Evolutionary conservation across 2,113 vertebrate species (phyloP), one percentile per base, ranked within the genome.

Genomic region (Rhinoderma darwinii): DNA sequence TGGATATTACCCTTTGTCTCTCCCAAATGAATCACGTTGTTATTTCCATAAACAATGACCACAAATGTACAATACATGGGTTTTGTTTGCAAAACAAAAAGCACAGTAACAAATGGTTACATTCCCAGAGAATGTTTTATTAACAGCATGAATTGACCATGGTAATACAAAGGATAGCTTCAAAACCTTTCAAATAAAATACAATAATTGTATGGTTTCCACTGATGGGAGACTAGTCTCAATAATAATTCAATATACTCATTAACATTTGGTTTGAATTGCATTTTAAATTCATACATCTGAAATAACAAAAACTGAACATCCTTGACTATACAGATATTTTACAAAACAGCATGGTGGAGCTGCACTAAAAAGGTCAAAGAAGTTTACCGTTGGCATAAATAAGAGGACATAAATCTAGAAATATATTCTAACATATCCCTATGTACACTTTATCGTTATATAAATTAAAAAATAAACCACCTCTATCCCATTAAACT

Each of bases 401-500:
- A 59, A 54, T 81, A 86, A 70, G 54, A 79, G 50, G 61, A 32
- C 47, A 35, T 86, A 56, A 37, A 81, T 80, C 44, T 81, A 70
- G 84, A 86, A 79, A 79, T 79, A 56, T 73, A 72, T 86, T 77
- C 59, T 78, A 86, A 66, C 73, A 86, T 86, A 84, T 73, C 50
- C 27, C 66, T 86, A 86, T 86, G 63, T 86, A 86, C 84, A 86
- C 27, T 86, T 68, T 72, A 18, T 43, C 10, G 30, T 54, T 86
- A 86, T 80, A 86, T 86, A 86, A 86, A 86, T 86, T 86, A 86
- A 86, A 73, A 84, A 79, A 86, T 84, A 84, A 76, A 84, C 73
- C 83, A 81, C 76, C 44, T 81, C 63, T 86, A 44, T 78, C 75
- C 72, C 73, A 32, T 86, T 81, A 77, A 86, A 86, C 75, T 86